These are phyloP conservation scores for Petromus typicus DNA, from an alignment of 2,113 vertebrate species.

Conservation along the genomic window DNA sequence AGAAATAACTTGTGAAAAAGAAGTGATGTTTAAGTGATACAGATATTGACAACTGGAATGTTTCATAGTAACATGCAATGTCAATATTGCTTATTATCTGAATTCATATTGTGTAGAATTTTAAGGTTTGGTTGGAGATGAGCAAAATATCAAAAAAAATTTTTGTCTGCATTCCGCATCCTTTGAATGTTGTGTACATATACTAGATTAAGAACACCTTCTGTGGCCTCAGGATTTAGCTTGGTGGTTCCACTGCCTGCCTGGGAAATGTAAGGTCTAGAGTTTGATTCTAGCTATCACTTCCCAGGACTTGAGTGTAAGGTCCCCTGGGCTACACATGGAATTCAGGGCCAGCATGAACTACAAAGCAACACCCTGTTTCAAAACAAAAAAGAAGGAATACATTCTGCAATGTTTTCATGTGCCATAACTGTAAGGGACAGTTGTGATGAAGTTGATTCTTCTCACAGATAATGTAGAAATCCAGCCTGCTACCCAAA, in stretches of 20 bases:
- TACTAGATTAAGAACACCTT: background rate
- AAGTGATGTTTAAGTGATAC: background rate
- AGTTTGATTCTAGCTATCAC: too few species aligned
- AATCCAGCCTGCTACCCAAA: background rate
- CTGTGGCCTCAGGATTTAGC: too few species aligned
- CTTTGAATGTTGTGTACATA: background rate
- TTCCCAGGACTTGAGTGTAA: too few species aligned
- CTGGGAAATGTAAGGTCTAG: too few species aligned
- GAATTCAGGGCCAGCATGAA: too few species aligned
- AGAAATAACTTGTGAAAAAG: background rate
- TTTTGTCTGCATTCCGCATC: background rate
- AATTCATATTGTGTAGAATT: too few species aligned
- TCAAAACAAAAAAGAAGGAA: too few species aligned
- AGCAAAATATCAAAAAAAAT: background rate
- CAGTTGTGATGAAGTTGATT: background rate
- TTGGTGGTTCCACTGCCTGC: too few species aligned
- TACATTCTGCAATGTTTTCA: background rate
- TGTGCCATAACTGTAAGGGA: background rate
- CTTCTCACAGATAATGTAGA: background rate
- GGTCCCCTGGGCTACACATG: too few species aligned
- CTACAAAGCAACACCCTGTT: too few species aligned
- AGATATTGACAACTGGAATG: too few species aligned
- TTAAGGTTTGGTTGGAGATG: background rate
- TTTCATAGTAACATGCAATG: background rate
- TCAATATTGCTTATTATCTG: background rate